Evolutionary conservation across 2,888 invertebrate genomes (phyloP), one percentile per base, ranked within the genome.

Genomic region (Gordius sp.): DNA sequence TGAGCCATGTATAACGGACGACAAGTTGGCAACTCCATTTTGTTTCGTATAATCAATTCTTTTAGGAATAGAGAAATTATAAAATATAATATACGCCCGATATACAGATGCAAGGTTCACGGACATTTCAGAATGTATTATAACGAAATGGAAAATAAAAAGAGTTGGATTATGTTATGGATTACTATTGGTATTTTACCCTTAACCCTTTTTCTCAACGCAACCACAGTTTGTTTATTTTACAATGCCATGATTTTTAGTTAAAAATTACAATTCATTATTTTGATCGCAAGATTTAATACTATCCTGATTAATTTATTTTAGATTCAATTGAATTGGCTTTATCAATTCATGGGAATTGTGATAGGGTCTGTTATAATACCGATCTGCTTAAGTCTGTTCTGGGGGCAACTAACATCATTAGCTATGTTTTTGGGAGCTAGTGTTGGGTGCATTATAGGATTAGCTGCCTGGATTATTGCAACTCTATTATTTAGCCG

Each of bases 291-390:
- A 33, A 33, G 8, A 33, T 33, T 33, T 33, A 13, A 33, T 33
- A 33, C n/a, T 33, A 13, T 33, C 8, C 8, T 13, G n/a, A 33
- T 33, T n/a, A n/a, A n/a, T n/a, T n/a, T n/a, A n/a, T n/a, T n/a
- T 24, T 24, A 68, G 66, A 60, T 67, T 24, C 64, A 62, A 57
- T 61, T 70, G 18, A 64, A 65, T 23, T 68, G 69, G 65, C 63
- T 69, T 13, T 69, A 70, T 60, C 60, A 66, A 26, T 66, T 70
- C 59, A 69, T 68, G 67, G 69, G 69, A 1, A 63, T 69, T 28
- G 60, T 68, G 41, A 67, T 70, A 41, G 67, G 69, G 2, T 67
- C 68, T 1, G 67, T 68, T 1, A 69, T 70, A 2, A 59, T 68
- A 1, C 69, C 69, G 1, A 66, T 69, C 41, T 60, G 64, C 1